Conservation (phyloP, 2,888 invertebrate species). For the Cheilosia urbana region DNA sequence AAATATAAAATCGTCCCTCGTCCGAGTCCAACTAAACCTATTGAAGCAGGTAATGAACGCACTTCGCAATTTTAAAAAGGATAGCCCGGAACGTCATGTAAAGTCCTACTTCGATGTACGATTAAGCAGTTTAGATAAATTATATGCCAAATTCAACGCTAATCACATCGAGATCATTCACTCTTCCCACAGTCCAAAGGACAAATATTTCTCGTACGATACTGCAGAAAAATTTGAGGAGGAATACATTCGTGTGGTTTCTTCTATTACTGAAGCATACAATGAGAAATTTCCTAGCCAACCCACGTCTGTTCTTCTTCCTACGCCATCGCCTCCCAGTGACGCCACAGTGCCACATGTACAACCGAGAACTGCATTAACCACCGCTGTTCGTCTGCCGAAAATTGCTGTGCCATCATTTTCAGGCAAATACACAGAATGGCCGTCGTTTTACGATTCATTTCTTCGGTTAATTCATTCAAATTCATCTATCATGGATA, state of each 20-base stretch:
- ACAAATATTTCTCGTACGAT: constrained; percentile 5
- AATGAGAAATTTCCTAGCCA: neutral
- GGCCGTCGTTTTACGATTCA: constrained; percentile 25
- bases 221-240: too few relatives aligned
- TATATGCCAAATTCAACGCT: too few relatives aligned
- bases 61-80: constrained; percentile 29
- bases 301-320: neutral
- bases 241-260: too few relatives aligned
- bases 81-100: constrained; percentile 4
- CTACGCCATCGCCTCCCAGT: neutral
- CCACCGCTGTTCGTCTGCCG: constrained; percentile 5
- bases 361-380: neutral
- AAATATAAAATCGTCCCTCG: neutral
- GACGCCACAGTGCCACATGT: too few relatives aligned
- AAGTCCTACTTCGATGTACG: constrained; percentile 18
- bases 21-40: constrained; percentile 23
- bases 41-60: neutral
- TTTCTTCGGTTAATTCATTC: constrained; percentile 25
- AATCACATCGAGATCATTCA: constrained; percentile 8
- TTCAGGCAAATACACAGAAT: constrained; percentile 24
- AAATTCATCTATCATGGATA: constrained; percentile 12
- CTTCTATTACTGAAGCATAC: too few relatives aligned
- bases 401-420: constrained; percentile 25
- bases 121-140: neutral
- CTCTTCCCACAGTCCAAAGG: neutral